Conservation (phyloP, 2,888 invertebrate species). For the Halictus ligatus region DNA sequence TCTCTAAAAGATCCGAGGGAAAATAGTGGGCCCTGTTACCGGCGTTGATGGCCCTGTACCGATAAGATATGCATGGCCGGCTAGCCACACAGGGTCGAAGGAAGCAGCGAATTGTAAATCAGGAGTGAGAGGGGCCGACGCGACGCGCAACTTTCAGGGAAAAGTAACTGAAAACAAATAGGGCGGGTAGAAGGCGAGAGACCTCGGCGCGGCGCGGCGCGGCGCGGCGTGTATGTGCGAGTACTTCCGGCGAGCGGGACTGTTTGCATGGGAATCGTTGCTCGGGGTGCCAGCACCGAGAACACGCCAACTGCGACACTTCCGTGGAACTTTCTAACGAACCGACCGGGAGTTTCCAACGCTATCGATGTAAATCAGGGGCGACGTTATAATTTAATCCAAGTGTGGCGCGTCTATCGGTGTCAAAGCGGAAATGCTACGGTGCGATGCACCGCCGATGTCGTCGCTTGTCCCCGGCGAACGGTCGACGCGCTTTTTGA, state of each 20-base stretch:
- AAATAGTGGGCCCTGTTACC: constrained; percentile 70
- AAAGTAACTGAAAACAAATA: constrained; percentile 59
- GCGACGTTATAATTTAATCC: constrained; percentile 67
- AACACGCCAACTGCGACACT: constrained; percentile 54
- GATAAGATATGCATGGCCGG: constrained; percentile 76
- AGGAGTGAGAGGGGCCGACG: constrained; percentile 45
- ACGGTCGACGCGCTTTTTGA: neutral
- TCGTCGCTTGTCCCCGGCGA: neutral
- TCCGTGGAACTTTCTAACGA: constrained; percentile 63
- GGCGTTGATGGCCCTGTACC: constrained; percentile 56
- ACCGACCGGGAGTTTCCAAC: constrained; percentile 38
- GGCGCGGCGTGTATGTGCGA: neutral
- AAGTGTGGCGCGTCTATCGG: constrained; percentile 11
- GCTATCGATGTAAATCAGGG: constrained; percentile 63
- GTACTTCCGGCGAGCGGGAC: constrained; percentile 9
- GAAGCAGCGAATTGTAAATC: constrained; percentile 68
- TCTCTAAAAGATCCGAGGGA: constrained; percentile 2
- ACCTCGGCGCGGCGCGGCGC: neutral
- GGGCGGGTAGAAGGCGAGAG: constrained; percentile 14
- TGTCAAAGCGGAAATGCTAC: constrained; percentile 16
- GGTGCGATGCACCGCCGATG: neutral
- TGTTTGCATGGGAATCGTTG: constrained; percentile 55
- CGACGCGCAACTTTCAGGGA: constrained; percentile 46
- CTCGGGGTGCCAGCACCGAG: constrained; percentile 25
- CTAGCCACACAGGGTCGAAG: constrained; percentile 37